Percentiles rank a stretch among this genome's conserved stretches.
These are phyloP conservation scores for Oreotrochilus melanogaster DNA, from an alignment of 2,113 vertebrate species.

Conservation along the genomic window DNA sequence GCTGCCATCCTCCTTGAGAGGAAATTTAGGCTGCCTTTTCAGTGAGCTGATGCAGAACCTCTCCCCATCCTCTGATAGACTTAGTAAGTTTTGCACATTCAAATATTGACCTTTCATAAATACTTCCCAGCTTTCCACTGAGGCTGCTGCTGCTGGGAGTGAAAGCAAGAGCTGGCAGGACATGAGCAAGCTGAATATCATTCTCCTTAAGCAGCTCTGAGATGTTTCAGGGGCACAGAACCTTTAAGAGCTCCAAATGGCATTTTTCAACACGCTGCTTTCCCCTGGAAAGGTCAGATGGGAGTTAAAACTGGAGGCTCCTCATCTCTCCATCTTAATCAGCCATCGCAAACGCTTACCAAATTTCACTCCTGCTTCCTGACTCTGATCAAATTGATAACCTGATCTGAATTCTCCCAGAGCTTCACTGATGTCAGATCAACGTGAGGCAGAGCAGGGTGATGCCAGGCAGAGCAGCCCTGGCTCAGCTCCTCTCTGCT, in stretches of 20 bases:
- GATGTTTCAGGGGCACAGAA: conserved; percentile 61
- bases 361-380: not conserved
- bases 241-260: conserved; percentile 66
- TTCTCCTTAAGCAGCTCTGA: conserved; percentile 50
- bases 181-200: conserved; percentile 64
- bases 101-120: conserved; percentile 68
- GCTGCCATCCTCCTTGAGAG: not conserved
- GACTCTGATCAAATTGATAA: conserved; percentile 12
- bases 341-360: not conserved
- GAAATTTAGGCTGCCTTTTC: not conserved
- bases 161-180: conserved; percentile 51
- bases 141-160: not conserved
- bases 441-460: not conserved
- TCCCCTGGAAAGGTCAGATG: conserved; percentile 50
- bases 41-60: not conserved
- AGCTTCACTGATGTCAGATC: not conserved
- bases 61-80: not conserved
- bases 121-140: conserved; percentile 39
- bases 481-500: not conserved
- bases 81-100: conserved; percentile 65
- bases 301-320: conserved; percentile 61
- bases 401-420: conserved; percentile 18
- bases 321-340: conserved; percentile 64
- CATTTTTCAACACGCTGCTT: conserved; percentile 31
- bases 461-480: not conserved